phyloP scores from a whole-genome alignment of 1,140 invertebrate genomes.

The Teleogryllus occipitalis region DNA sequence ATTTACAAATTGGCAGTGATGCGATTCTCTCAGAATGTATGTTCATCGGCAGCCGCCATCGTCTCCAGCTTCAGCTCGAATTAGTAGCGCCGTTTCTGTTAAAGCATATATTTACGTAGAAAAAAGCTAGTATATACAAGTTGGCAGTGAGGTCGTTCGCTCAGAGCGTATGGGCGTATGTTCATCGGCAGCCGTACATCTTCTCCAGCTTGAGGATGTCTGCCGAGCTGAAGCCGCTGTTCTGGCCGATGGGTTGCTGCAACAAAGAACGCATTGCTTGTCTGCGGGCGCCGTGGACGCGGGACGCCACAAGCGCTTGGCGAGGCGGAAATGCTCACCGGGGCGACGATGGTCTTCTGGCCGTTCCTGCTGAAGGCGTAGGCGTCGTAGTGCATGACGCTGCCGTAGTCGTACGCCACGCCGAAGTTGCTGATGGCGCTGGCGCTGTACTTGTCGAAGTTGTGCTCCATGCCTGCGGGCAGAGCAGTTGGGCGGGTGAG shows the following conservation, averaged over 20 bases:
- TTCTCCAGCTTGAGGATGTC: neutral
- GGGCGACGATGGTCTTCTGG: constrained; percentile 56
- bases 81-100: no score
- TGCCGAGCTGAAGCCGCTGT: neutral
- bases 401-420: constrained; percentile 59
- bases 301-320: neutral
- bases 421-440: constrained; percentile 9
- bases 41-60: no score
- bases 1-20: no score
- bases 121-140: no score
- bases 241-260: neutral
- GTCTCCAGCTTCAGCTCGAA: no score
- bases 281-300: neutral
- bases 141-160: no score
- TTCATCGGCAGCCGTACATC: neutral
- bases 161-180: neutral
- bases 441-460: constrained; percentile 55
- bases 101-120: no score
- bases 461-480: constrained; percentile 46
- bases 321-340: constrained; percentile 37
- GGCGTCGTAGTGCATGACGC: constrained; percentile 76
- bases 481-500: no score
- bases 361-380: constrained; percentile 68
- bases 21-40: no score
- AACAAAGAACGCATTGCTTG: neutral